Conservation (phyloP, 2,113 vertebrate genomes). For the Sclerurus mexicanus region DNA sequence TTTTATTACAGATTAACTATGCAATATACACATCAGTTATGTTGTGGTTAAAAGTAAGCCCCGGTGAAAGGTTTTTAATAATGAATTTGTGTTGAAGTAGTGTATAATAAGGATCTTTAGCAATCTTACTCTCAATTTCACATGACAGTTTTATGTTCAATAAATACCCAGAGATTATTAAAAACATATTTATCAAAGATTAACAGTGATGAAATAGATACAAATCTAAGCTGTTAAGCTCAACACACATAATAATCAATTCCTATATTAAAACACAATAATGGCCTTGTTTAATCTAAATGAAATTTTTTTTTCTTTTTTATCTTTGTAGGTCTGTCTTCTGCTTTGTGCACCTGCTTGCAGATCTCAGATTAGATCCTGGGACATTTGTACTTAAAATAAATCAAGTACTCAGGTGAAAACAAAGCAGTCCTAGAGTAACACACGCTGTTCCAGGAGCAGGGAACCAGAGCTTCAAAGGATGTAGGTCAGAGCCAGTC, state of each 20-base stretch:
- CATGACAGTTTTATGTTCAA: slow-evolving; percentile 72
- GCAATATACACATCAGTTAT: neutral
- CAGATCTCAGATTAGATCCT: slow-evolving; percentile 3
- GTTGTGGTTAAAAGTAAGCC: slow-evolving; percentile 32
- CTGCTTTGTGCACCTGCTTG: neutral
- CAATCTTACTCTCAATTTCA: slow-evolving; percentile 51
- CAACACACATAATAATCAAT: slow-evolving; percentile 71
- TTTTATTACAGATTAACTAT: slow-evolving; percentile 37
- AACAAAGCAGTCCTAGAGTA: neutral
- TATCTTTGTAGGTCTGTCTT: neutral
- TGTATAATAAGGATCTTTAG: slow-evolving; percentile 41
- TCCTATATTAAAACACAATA: slow-evolving; percentile 64
- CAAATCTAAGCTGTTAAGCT: slow-evolving; percentile 71
- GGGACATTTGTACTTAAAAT: neutral
- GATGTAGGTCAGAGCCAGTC: neutral
- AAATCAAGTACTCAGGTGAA: neutral
- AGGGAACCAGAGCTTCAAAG: neutral
- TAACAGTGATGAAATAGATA: slow-evolving; percentile 72
- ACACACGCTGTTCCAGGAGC: neutral
- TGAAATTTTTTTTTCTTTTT: neutral
- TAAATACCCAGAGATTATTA: slow-evolving; percentile 77
- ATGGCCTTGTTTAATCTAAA: slow-evolving; percentile 61
- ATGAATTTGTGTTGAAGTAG: slow-evolving; percentile 40
- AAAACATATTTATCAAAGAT: slow-evolving; percentile 82
- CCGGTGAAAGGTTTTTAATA: slow-evolving; percentile 40